These are phyloP conservation scores for Sebastes nivosus DNA, from an alignment of 2,797 vertebrate species.

Conservation along the genomic window DNA sequence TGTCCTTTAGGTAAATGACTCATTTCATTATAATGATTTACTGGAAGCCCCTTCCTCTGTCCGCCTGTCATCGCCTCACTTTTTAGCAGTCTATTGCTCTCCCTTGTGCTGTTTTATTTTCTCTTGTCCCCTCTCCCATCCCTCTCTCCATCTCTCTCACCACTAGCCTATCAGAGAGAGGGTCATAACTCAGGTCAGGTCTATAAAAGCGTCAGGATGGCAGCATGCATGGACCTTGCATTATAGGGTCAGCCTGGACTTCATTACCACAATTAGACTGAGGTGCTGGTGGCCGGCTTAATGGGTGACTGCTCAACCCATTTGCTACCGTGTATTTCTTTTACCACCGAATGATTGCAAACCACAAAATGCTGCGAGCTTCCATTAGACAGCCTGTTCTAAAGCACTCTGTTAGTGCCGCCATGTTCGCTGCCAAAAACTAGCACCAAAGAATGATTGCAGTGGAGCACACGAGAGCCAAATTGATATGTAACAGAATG, in stretches of 20 bases:
- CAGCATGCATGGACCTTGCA: conserved; percentile 51
- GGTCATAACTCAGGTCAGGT: conserved; percentile 70
- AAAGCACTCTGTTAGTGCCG: conserved; percentile 40
- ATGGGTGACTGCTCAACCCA: conserved; percentile 55
- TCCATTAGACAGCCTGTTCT: conserved; percentile 52
- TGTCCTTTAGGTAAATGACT: conserved; percentile 68
- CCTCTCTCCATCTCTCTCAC: conserved; percentile 23
- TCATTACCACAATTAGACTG: conserved; percentile 74
- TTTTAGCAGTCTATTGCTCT: conserved; percentile 51
- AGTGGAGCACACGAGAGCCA: conserved; percentile 38
- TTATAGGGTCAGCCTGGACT: conserved; percentile 71
- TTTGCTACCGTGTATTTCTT: conserved; percentile 57
- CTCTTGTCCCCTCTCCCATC: neutral
- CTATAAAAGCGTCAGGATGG: conserved; percentile 74
- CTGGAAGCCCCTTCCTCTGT: conserved; percentile 37
- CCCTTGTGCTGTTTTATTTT: conserved; percentile 37
- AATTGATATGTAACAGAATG: conserved; percentile 57
- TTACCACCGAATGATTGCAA: conserved; percentile 42
- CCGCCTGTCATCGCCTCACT: conserved; percentile 45
- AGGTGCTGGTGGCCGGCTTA: conserved; percentile 53
- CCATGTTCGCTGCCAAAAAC: conserved; percentile 47
- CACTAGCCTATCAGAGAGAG: conserved; percentile 41
- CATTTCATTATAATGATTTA: conserved; percentile 80
- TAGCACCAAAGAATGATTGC: conserved; percentile 51
- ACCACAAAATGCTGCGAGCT: conserved; percentile 46